Evolutionary conservation across 2,888 invertebrate genomes (phyloP), one percentile per base, ranked within the genome.

Genomic region (Microdon myrmicae): DNA sequence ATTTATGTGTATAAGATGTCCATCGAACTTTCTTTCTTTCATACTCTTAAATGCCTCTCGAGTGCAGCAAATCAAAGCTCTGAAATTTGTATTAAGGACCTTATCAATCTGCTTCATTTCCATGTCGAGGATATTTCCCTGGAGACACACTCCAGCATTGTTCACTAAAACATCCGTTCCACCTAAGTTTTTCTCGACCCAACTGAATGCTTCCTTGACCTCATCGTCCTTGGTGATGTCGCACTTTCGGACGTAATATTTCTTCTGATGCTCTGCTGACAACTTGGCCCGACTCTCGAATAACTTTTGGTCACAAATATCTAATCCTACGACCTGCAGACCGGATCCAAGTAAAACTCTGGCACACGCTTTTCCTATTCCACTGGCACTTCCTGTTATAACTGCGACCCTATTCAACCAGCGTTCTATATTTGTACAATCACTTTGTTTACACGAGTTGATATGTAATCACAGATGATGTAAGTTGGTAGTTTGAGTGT

Each of bases 371-470:
- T 82, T 82, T 3, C 84, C 87, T 51, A 86, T 86, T 1, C 87
- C 87, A 0, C 82, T 80, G 72, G 86, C 86, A n/a, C 85, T 86
- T n/a, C 87, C 87, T 0, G 86, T 87, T 41, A 87, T 84, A 8
- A 87, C 81, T 0, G 86, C 86, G 0, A 84, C 82, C 13, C 83
- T 81, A 12, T 85, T 45, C 12, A 53, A 54, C 75, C 76, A 75
- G 54, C 77, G 75, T 32, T 75, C 73, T 76, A 77, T 75, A n/a
- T n/a, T n/a, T n/a, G n/a, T n/a, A n/a, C n/a, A n/a, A n/a, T n/a
- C n/a, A n/a, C n/a, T n/a, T n/a, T n/a, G n/a, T n/a, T n/a, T n/a
- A n/a, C n/a, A n/a, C n/a, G n/a, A n/a, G n/a, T n/a, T n/a, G n/a
- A n/a, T n/a, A n/a, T n/a, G n/a, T n/a, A n/a, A n/a, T n/a, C n/a